These are phyloP conservation scores for Mungos mungo DNA, from an alignment of 2,113 vertebrate species.

Conservation along the genomic window DNA sequence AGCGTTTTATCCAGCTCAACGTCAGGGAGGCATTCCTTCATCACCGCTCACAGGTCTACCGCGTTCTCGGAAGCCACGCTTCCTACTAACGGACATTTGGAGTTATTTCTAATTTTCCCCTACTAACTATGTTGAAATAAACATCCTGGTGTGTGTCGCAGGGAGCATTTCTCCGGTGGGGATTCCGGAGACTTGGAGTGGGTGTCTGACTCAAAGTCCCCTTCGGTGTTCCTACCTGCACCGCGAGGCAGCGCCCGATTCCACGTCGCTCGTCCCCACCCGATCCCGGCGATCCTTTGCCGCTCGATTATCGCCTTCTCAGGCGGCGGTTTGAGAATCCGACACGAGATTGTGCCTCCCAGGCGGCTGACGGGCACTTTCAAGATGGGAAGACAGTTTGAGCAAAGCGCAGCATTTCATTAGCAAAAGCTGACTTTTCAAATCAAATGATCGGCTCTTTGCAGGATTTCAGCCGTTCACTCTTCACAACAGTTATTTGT, in stretches of 20 bases:
- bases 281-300: background rate
- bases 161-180: background rate
- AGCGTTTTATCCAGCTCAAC: background rate
- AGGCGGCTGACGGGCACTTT: background rate
- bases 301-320: background rate
- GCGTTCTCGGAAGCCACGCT: too few species aligned
- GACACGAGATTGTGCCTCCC: background rate
- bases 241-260: background rate
- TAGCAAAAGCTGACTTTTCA: background rate
- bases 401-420: background rate
- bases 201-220: background rate
- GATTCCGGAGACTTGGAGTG: background rate
- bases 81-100: background rate
- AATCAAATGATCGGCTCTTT: background rate
- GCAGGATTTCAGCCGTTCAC: background rate
- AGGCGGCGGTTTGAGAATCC: background rate
- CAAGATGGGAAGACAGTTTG: accelerated
- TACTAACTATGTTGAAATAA: background rate
- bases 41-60: too few species aligned
- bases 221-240: too few species aligned
- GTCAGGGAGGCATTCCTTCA: background rate
- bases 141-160: background rate
- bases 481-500: background rate
- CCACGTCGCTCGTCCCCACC: accelerated
- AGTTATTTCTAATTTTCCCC: background rate